These are phyloP conservation scores for Pelecanus crispus DNA, from an alignment of 2,113 vertebrate species.

Conservation along the genomic window DNA sequence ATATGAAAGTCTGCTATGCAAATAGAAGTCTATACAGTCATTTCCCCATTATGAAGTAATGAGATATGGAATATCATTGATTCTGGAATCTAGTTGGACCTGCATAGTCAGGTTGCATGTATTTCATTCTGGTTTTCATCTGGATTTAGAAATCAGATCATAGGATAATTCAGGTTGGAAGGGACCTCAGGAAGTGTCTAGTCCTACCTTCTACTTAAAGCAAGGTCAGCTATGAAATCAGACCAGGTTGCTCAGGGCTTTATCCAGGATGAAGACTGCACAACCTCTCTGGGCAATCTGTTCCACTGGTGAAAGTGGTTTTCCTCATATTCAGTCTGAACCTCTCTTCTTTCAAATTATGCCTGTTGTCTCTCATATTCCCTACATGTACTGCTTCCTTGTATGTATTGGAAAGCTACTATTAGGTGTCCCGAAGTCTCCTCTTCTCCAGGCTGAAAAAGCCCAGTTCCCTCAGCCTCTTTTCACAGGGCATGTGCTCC, in stretches of 20 bases:
- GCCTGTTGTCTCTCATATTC: background rate
- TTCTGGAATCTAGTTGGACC: background rate
- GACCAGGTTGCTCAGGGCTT: background rate
- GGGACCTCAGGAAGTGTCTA: background rate
- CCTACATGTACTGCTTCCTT: background rate
- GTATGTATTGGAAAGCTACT: background rate
- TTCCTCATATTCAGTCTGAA: background rate
- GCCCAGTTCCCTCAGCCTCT: background rate
- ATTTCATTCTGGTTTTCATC: background rate
- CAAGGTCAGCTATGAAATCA: background rate
- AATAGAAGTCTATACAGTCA: background rate
- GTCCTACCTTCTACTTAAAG: background rate
- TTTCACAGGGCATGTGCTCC: background rate
- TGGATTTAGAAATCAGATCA: background rate
- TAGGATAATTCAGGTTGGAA: background rate
- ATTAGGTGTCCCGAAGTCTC: background rate
- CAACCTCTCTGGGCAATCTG: background rate
- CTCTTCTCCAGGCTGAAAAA: background rate
- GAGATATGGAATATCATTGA: background rate
- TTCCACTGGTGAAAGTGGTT: background rate
- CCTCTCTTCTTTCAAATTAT: background rate
- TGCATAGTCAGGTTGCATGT: background rate
- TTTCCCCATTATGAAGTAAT: background rate
- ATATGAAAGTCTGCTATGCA: background rate
- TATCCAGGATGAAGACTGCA: background rate